phyloP scores from a whole-genome alignment of 2,888 invertebrate species.

The Oscheius sp. region DNA sequence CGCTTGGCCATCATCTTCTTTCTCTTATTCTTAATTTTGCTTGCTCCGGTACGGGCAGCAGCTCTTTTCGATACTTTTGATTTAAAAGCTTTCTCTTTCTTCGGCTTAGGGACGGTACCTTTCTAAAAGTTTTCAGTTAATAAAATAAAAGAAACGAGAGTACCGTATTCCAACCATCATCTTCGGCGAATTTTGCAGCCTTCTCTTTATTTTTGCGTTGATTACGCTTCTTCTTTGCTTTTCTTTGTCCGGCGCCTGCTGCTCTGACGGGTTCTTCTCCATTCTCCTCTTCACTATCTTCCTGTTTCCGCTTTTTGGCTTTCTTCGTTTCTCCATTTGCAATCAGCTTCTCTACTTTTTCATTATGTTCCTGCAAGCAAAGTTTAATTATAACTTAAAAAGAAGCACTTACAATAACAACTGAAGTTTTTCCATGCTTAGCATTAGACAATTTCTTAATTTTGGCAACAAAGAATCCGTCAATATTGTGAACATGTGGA shows the following conservation, averaged over 20 bases:
- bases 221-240: conserved; percentile 54
- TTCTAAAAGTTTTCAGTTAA: conserved; percentile 31
- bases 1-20: conserved; percentile 53
- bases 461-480: conserved; percentile 98
- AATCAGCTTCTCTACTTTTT: conserved; percentile 25
- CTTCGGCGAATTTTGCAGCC: conserved; percentile 42
- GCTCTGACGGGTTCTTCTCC: conserved; percentile 17
- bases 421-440: conserved; percentile 47
- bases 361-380: conserved; percentile 9
- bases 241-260: conserved; percentile 50
- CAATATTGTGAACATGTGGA: conserved; percentile 98
- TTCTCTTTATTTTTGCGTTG: conserved; percentile 52
- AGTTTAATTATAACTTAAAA: background rate
- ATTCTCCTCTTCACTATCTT: conserved; percentile 12
- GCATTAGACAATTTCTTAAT: conserved; percentile 91
- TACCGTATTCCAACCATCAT: conserved; percentile 61
- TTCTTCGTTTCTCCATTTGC: conserved; percentile 36
- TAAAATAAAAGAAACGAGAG: background rate
- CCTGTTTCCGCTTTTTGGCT: conserved; percentile 34
- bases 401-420: conserved; percentile 32
- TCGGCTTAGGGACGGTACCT: conserved; percentile 44
- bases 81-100: conserved; percentile 48
- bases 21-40: conserved; percentile 55
- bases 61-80: conserved; percentile 50
- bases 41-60: conserved; percentile 53